These are phyloP conservation scores for Meteorus sp. DNA, from an alignment of 1,140 invertebrate species.

Conservation along the genomic window DNA sequence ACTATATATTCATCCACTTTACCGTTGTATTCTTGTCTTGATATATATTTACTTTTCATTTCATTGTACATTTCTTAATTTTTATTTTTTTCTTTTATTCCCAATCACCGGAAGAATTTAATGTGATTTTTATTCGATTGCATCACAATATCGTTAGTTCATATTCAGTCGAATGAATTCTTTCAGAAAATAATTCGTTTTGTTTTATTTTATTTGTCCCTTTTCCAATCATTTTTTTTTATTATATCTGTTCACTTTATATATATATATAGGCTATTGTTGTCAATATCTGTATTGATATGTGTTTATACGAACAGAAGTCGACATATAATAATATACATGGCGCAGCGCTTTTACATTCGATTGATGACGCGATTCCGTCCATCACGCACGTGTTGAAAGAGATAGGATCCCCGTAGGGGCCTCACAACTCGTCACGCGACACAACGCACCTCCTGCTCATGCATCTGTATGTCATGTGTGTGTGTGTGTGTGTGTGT, in stretches of 20 bases:
- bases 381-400: slow-evolving; percentile 1
- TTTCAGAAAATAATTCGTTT: not conserved
- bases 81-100: not conserved
- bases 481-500: not conserved
- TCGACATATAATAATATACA: too few species aligned
- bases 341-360: not conserved
- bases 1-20: not conserved
- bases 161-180: not conserved
- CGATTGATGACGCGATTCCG: not conserved
- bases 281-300: too few species aligned
- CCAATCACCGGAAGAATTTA: slow-evolving; percentile 12
- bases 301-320: too few species aligned
- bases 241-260: not conserved
- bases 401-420: slow-evolving; percentile 1
- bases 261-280: not conserved
- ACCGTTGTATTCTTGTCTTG: too few species aligned
- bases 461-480: too few species aligned
- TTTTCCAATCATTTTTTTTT: too few species aligned
- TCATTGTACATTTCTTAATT: not conserved
- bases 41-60: not conserved
- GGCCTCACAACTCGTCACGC: slow-evolving; percentile 7
- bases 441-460: not conserved
- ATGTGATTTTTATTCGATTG: not conserved
- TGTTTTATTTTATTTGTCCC: not conserved
- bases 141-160: slow-evolving; percentile 1